These are phyloP conservation scores for Brachionus manjavacas DNA, from an alignment of 1,140 invertebrate genomes.

Conservation along the genomic window DNA sequence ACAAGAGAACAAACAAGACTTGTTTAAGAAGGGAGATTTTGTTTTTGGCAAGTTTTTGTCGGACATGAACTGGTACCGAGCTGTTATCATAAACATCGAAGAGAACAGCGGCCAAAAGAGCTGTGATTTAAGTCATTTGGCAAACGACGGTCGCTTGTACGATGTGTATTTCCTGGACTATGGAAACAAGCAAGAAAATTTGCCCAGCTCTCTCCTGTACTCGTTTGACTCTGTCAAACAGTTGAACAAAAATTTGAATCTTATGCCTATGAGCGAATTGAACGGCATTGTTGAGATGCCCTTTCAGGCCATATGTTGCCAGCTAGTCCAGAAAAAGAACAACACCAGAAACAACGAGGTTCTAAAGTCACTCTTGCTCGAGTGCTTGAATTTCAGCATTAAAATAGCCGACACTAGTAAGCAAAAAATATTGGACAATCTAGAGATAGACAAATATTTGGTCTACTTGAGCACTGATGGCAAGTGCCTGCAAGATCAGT, in stretches of 20 bases:
- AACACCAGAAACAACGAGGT: conserved; percentile 22
- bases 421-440: neutral
- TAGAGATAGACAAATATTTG: conserved; percentile 20
- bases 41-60: conserved; percentile 9
- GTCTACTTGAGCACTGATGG: neutral
- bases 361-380: neutral
- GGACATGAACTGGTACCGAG: neutral
- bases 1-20: neutral
- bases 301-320: conserved; percentile 40
- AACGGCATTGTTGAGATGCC: neutral
- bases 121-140: neutral
- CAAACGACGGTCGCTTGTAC: neutral
- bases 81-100: neutral
- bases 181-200: conserved; percentile 26
- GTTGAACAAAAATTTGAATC: neutral
- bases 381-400: conserved; percentile 10
- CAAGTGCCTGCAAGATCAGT: neutral
- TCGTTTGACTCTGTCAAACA: neutral
- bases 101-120: neutral
- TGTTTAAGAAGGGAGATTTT: neutral
- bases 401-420: neutral
- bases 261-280: neutral
- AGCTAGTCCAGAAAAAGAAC: conserved; percentile 6
- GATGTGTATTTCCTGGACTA: conserved; percentile 26
- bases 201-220: neutral